phyloP scores from a whole-genome alignment of 2,797 vertebrate species.

The Rhincodon typus region DNA sequence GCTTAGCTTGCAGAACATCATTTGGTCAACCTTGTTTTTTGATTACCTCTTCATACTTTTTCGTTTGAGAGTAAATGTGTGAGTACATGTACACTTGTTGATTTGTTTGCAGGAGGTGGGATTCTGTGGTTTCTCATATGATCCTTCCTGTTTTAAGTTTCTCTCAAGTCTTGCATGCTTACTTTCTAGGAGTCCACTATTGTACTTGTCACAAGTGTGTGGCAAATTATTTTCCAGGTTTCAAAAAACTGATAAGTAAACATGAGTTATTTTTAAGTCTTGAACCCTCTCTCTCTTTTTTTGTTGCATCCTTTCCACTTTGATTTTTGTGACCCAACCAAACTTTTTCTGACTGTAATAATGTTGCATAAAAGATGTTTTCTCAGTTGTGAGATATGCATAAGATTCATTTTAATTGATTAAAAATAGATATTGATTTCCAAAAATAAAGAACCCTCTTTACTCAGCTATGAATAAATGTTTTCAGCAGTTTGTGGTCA shows the following conservation, averaged over 20 bases:
- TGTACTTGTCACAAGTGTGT: background rate
- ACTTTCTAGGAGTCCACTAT: background rate
- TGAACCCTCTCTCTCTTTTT: no score
- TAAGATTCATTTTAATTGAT: background rate
- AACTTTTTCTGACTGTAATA: background rate
- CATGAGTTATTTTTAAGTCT: background rate
- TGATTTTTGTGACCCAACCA: background rate
- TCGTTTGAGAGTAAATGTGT: background rate
- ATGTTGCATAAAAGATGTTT: background rate
- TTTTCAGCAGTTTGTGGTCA: background rate
- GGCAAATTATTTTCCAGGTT: background rate
- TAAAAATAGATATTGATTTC: no score
- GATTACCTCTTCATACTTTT: background rate
- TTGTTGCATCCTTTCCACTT: background rate
- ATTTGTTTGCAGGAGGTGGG: background rate
- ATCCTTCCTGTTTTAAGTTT: background rate
- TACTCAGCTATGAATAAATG: background rate
- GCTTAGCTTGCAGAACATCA: background rate
- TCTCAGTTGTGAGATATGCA: background rate
- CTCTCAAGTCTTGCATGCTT: no score
- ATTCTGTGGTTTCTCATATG: background rate
- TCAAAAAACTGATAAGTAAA: background rate
- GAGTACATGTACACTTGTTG: background rate
- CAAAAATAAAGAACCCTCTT: no score
- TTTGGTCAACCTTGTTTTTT: background rate